phyloP scores from a whole-genome alignment of 2,888 invertebrate species.

The Alcis repandata region DNA sequence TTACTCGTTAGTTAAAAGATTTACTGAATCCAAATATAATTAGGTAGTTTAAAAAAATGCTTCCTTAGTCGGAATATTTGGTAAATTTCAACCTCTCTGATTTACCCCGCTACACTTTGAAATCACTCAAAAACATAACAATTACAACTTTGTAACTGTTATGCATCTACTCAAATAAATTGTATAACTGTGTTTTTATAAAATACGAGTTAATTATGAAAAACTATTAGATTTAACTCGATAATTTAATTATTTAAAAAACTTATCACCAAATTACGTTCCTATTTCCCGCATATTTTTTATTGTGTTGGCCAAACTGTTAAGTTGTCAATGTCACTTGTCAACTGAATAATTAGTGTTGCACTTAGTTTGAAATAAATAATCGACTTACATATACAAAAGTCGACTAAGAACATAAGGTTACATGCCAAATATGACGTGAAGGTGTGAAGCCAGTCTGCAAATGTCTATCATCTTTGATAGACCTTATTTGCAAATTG shows the following conservation, averaged over 20 bases:
- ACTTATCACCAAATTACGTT: neutral
- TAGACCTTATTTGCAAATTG: too few species aligned
- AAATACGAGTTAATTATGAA: neutral
- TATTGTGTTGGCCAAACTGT: conserved; percentile 1
- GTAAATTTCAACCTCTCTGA: neutral
- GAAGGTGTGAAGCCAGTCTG: neutral
- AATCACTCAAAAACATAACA: neutral
- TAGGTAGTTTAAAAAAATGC: too few species aligned
- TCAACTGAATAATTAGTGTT: too few species aligned
- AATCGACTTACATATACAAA: too few species aligned
- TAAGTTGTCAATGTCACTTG: neutral
- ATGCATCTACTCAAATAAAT: neutral
- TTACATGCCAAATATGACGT: too few species aligned
- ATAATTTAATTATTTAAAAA: neutral
- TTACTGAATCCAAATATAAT: neutral
- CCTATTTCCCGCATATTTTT: conserved; percentile 4
- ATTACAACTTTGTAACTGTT: neutral
- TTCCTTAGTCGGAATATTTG: too few species aligned
- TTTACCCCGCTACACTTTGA: neutral
- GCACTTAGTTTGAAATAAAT: too few species aligned
- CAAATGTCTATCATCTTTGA: too few species aligned
- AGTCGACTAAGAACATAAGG: too few species aligned
- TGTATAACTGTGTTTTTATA: neutral
- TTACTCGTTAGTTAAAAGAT: neutral
- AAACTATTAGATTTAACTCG: neutral